Base-by-base conservation (phyloP, 2,888 invertebrate genomes). In the Beris chalybata region DNA sequence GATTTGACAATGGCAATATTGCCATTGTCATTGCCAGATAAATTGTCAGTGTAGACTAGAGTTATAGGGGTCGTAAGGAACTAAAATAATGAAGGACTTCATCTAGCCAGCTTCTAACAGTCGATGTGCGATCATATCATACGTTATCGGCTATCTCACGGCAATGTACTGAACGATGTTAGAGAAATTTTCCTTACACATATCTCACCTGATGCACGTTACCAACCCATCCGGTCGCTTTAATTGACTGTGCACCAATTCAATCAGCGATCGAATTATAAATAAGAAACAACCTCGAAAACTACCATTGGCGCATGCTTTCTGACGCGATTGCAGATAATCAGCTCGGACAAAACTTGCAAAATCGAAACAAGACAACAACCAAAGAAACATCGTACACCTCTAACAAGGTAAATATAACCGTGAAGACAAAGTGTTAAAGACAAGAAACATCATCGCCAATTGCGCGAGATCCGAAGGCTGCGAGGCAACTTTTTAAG, bases 401-500 rank as follows among this genome's bases (percentile, higher is more conserved):
- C 55, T 64, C 64, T 54, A 54, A 64, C 64, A 54, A 54, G 64
- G 47, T 45, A 30, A 38, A 53, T 53, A 61, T 61, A 52, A 61
- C 32, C 50, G 64, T 54, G 64, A 50, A 64, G 52, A 64, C 64
- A 64, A 64, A 64, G 64, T 64, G 64, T 53, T 55, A 64, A 64
- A 54, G 53, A 45, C 64, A 30, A 54, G 22, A 53, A 64, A 64
- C 53, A 64, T 11, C 64, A 64, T 64, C 64, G 30, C 47, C 55
- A 54, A 45, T 44, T 54, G 64, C 53, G 45, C 53, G 38, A 38
- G 38, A 38, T 31, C 53, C 44, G 30, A 64, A 61, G 45, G 32
- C 58, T 45, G 50, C 30, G 50, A 61, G 22, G 22, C 22, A 22
- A 52, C 61, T 50, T 50, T 50, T 61, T 61, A 50, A 65, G 56